Base-by-base conservation (phyloP, 2,797 vertebrate species). In the Parauchenoglanis punctatus region DNA sequence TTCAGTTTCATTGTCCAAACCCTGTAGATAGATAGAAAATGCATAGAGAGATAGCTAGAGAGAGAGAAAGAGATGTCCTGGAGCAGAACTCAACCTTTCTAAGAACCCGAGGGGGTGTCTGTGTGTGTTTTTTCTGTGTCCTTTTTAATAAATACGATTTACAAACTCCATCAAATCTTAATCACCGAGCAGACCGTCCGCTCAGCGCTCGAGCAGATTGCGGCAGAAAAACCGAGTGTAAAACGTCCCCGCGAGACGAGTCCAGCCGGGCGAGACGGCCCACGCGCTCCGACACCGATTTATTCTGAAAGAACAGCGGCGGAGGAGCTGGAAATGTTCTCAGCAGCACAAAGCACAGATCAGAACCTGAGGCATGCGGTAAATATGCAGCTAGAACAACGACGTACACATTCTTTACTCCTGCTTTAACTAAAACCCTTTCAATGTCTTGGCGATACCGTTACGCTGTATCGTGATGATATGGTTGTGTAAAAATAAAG, bases 151-250 rank as follows among this genome's bases (percentile, higher is more conserved):
- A 78, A 78, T 78, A 35, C 52, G 2, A 58, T 78, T 78, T 35
- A 78, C 58, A 58, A 78, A 78, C 76, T 78, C 54, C 52, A 58
- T 78, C 76, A 78, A 58, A 78, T 12, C 52, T 35, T 78, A 78
- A 78, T 78, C 76, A 78, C 52, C 4, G 18, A 58, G 54, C 17
- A 17, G 28, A 7, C 76, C 52, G 17, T 18, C 52, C 7, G 76
- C 76, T 78, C 54, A 23, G 54, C 18, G 7, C 76, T 23, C 18
- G 10, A 78, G 18, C 76, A 78, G 76, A 58, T 35, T 78, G 54
- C 10, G 28, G 76, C 52, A 58, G 76, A 78, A 58, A 78, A 58
- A 20, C 15, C 4, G 28, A 58, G 54, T 35, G 28, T 58, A 78
- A 78, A 78, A 78, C 28, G 28, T 58, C 46, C 76, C 76, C 28